phyloP scores from a whole-genome alignment of 2,888 invertebrate species.

The Mylabris sibirica region DNA sequence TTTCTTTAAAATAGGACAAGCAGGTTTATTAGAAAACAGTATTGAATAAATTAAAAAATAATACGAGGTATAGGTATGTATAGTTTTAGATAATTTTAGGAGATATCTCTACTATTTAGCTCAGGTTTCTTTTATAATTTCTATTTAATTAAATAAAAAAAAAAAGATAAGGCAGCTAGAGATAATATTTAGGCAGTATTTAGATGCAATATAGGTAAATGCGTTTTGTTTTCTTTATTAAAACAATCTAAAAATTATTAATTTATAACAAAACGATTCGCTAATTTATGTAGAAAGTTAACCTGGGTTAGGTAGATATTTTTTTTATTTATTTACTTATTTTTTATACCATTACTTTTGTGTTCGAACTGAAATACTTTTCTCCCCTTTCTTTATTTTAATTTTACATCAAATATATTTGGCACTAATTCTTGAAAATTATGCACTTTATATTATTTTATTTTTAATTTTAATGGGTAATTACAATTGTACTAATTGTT shows the following conservation, averaged over 20 bases:
- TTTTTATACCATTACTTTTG: not conserved
- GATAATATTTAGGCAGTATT: conserved; percentile 18
- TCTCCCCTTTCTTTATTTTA: conserved; percentile 9
- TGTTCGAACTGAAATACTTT: not conserved
- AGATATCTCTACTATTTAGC: conserved; percentile 49
- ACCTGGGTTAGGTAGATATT: conserved; percentile 56
- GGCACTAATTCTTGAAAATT: conserved; percentile 15
- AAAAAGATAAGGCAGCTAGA: conserved; percentile 13
- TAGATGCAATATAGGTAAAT: conserved; percentile 11
- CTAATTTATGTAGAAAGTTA: conserved; percentile 42
- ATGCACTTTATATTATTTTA: conserved; percentile 13
- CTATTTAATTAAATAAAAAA: not conserved
- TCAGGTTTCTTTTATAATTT: conserved; percentile 52
- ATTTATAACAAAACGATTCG: not conserved
- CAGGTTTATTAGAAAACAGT: conserved; percentile 35
- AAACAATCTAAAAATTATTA: not conserved
- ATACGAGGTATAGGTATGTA: conserved; percentile 49
- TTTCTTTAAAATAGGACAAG: conserved; percentile 32
- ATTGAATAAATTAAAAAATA: conserved; percentile 11
- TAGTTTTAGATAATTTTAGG: conserved; percentile 48
- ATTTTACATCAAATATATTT: not conserved
- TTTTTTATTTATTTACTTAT: conserved; percentile 15
- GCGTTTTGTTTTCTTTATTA: not conserved
- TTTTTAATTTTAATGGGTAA: not conserved
- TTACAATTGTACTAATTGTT: conserved; percentile 26